A percentile compares a stretch with the other conserved stretches of the same genome.
Conservation (phyloP, 2,797 vertebrate species). For the Adelosebastes latens region DNA sequence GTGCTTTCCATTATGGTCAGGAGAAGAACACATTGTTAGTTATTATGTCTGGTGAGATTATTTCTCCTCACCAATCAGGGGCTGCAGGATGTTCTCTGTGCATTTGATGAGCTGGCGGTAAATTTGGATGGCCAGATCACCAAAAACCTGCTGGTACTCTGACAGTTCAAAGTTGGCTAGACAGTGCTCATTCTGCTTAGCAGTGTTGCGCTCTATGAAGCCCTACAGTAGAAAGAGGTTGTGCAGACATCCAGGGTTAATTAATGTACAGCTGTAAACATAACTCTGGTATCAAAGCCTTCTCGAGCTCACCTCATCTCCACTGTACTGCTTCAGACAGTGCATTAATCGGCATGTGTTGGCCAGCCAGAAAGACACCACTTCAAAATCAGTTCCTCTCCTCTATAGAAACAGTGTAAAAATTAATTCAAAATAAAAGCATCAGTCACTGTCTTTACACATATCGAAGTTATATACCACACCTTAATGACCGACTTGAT, state of each 20-base stretch:
- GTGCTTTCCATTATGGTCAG: background rate
- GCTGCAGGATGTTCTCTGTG: slow-evolving; percentile 90
- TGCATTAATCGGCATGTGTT: slow-evolving; percentile 94
- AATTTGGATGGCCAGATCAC: slow-evolving; percentile 94
- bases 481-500: slow-evolving; percentile 98
- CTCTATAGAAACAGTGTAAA: slow-evolving; percentile 79
- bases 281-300: background rate
- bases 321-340: slow-evolving; percentile 97
- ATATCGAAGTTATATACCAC: background rate
- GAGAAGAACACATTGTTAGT: background rate
- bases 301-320: slow-evolving; percentile 87
- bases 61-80: slow-evolving; percentile 89
- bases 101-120: slow-evolving; percentile 95
- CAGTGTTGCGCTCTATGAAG: slow-evolving; percentile 89
- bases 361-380: slow-evolving; percentile 95
- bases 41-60: background rate
- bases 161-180: slow-evolving; percentile 95
- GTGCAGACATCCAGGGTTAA: slow-evolving; percentile 4
- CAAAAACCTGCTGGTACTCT: slow-evolving; percentile 93
- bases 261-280: background rate
- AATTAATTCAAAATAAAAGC: background rate
- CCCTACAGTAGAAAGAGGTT: slow-evolving; percentile 45
- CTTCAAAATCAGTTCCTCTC: slow-evolving; percentile 92
- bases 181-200: slow-evolving; percentile 95
- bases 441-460: background rate